phyloP scores from a whole-genome alignment of 2,888 invertebrate genomes.

The Zaprionus lineosus region DNA sequence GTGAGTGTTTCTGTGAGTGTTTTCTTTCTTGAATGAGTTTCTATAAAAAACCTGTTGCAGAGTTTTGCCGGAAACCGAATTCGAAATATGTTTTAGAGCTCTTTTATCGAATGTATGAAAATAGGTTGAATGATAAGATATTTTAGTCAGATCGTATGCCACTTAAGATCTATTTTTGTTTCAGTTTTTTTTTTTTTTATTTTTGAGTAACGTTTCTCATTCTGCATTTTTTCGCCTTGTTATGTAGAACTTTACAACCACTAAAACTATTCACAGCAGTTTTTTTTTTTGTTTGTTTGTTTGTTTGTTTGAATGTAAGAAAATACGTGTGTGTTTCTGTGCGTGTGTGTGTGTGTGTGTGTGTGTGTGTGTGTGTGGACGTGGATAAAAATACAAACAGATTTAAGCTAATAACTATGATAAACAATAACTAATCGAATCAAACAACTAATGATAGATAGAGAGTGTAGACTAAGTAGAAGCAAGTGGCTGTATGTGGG shows the following conservation, averaged over 20 bases:
- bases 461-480: slow-evolving; percentile 4
- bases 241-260: slow-evolving; percentile 78
- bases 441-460: too few species aligned
- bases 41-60: slow-evolving; percentile 41
- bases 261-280: slow-evolving; percentile 82
- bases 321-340: slow-evolving; percentile 26
- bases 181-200: slow-evolving; percentile 30
- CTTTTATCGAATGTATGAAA: slow-evolving; percentile 17
- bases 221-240: slow-evolving; percentile 31
- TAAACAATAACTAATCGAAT: slow-evolving; percentile 3
- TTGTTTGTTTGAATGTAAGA: slow-evolving; percentile 40
- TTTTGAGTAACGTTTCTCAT: too few species aligned
- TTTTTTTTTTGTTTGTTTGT: slow-evolving; percentile 49
- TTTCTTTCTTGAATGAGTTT: slow-evolving; percentile 11
- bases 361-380: neutral
- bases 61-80: slow-evolving; percentile 60
- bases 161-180: slow-evolving; percentile 60
- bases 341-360: neutral
- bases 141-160: slow-evolving; percentile 36
- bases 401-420: slow-evolving; percentile 9
- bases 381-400: slow-evolving; percentile 8
- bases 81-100: slow-evolving; percentile 19
- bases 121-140: slow-evolving; percentile 4
- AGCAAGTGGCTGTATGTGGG: slow-evolving; percentile 45
- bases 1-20: slow-evolving; percentile 2